Conservation (phyloP, 2,113 vertebrate species). For the Melanerpes aurifrons region DNA sequence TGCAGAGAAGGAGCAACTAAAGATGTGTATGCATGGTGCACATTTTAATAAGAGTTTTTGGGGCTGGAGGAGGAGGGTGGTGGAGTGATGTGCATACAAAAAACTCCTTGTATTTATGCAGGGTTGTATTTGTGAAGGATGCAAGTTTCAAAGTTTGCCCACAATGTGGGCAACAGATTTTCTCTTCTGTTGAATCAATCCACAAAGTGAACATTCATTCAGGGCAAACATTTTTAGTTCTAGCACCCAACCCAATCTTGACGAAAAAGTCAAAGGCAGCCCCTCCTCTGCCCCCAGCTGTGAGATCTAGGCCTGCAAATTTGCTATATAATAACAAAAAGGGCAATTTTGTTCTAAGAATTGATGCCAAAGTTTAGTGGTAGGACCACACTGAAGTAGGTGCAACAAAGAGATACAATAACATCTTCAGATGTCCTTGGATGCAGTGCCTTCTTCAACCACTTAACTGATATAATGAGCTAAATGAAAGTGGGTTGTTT, state of each 20-base stretch:
- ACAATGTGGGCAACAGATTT: neutral
- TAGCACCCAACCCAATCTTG: neutral
- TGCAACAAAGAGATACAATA: neutral
- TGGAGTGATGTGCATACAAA: neutral
- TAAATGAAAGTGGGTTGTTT: neutral
- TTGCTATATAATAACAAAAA: neutral
- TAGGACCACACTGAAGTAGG: slow-evolving; percentile 51
- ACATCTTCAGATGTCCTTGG: neutral
- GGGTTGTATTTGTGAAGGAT: neutral
- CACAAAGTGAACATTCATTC: neutral
- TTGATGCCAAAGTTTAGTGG: slow-evolving; percentile 37
- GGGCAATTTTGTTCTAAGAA: slow-evolving; percentile 1
- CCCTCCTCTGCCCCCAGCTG: slow-evolving; percentile 24
- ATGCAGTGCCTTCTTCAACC: neutral
- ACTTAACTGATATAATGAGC: neutral
- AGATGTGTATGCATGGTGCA: neutral
- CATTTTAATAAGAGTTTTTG: neutral
- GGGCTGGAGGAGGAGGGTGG: neutral
- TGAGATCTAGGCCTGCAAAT: slow-evolving; percentile 20
- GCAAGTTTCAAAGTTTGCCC: neutral
- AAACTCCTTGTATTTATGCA: neutral
- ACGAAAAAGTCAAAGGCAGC: neutral
- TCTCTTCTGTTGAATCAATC: neutral
- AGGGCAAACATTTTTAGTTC: neutral
- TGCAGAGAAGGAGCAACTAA: neutral